These are phyloP conservation scores for Lysandra coridon DNA, from an alignment of 2,888 invertebrate species.

Conservation along the genomic window DNA sequence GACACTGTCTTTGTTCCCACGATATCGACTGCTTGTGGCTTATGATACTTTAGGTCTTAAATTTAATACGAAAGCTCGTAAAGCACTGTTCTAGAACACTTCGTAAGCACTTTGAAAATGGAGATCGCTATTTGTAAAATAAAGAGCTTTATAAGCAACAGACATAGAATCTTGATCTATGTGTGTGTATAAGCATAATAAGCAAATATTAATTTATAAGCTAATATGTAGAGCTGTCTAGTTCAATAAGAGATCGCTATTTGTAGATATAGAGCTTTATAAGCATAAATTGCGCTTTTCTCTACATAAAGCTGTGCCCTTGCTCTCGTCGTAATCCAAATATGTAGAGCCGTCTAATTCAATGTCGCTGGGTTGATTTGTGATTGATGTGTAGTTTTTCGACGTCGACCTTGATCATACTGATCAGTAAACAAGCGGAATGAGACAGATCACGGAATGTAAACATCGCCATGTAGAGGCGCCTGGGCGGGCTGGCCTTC, in stretches of 20 bases:
- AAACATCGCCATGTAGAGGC: slow-evolving; percentile 39
- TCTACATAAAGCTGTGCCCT: background rate
- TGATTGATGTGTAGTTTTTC: slow-evolving; percentile 19
- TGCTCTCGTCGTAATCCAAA: background rate
- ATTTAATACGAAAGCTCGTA: background rate
- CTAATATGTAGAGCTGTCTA: slow-evolving; percentile 2
- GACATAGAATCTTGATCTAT: too few species aligned
- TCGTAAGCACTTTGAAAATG: background rate
- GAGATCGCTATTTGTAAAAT: background rate
- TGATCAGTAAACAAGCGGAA: slow-evolving; percentile 36
- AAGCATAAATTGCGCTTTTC: background rate
- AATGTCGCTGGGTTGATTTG: slow-evolving; percentile 13
- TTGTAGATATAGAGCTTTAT: background rate
- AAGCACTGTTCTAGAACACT: background rate
- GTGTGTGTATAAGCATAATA: too few species aligned
- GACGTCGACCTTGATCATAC: slow-evolving; percentile 31
- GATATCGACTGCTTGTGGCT: slow-evolving; percentile 30
- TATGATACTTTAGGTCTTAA: slow-evolving; percentile 9
- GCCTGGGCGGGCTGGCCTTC: slow-evolving; percentile 60
- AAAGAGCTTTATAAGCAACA: background rate
- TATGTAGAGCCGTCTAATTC: slow-evolving; percentile 14
- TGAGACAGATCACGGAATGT: slow-evolving; percentile 53
- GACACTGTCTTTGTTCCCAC: slow-evolving; percentile 40
- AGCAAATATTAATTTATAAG: background rate
- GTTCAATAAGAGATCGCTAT: background rate